phyloP scores from a whole-genome alignment of 2,113 vertebrate genomes.

The Prietella phreatophila region DNA sequence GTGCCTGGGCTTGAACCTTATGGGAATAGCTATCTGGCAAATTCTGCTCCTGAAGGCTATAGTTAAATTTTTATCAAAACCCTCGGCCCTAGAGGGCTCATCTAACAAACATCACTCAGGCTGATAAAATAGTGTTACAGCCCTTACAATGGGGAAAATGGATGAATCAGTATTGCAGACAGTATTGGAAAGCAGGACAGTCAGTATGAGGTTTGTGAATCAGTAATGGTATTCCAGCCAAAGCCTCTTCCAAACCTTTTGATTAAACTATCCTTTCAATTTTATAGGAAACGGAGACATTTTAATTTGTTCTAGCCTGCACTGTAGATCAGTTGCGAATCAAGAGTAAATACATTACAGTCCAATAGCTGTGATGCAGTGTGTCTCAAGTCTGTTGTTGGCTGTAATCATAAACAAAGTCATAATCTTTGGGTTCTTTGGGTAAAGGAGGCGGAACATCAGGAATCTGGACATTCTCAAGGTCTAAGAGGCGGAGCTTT shows the following conservation, averaged over 20 bases:
- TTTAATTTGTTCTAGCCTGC: background rate
- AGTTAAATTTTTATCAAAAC: background rate
- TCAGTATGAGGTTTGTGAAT: slow-evolving; percentile 1
- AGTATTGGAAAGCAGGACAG: background rate
- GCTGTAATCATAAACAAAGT: slow-evolving; percentile 94
- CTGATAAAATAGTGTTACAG: background rate
- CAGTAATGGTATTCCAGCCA: background rate
- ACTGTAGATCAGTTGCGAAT: background rate
- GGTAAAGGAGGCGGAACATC: slow-evolving; percentile 96
- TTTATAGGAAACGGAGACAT: background rate
- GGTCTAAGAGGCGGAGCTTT: slow-evolving; percentile 95
- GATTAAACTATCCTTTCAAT: background rate
- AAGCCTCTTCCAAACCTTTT: background rate
- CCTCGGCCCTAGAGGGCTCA: background rate
- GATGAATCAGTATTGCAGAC: background rate
- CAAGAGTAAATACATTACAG: background rate
- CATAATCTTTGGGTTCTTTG: slow-evolving; percentile 99
- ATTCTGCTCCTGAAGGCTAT: background rate
- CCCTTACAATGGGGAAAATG: background rate
- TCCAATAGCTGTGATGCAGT: background rate
- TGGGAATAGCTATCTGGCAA: background rate
- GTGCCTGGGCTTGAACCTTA: too few species aligned
- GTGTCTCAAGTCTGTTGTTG: slow-evolving; percentile 41
- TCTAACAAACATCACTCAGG: background rate
- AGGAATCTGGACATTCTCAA: slow-evolving; percentile 98